Base-by-base conservation (phyloP, 2,888 invertebrate species). In the Pachydiplax longipennis region DNA sequence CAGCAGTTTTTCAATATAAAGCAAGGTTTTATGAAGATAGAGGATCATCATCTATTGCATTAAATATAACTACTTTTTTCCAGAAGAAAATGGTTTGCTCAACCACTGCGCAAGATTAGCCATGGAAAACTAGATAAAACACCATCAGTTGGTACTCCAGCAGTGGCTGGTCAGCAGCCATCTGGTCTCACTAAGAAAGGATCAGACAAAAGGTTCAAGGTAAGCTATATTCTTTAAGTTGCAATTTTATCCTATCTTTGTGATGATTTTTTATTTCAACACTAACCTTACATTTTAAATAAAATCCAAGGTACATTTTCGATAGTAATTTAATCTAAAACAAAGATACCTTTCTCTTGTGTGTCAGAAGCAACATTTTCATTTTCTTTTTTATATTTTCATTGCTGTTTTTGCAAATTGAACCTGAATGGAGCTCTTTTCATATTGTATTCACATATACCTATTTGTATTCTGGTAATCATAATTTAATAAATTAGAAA, bases 21-120 rank as follows among this genome's bases (percentile, higher is more conserved):
- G 35, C 0, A 25, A 25, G 10, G 18, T 65, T 37, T 61, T 22
- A 87, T 80, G 25, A 83, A 80, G 53, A 25, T 25, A 58, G 15
- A n/a, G n/a, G 65, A 90, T n/a, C 73, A 73, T 80, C 90, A 37
- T 15, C 31, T 91, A 80, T 35, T 91, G 40, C 61, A 90, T 53
- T 44, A 44, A 6, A 0, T 44, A 44, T 5, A 44, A 44, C 18
- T 53, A 1, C 1, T 53, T 48, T 82, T 92, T 92, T 93, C 92
- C 95, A 95, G 92, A 94, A 97, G 97, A 93, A 98, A 98, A 96
- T 98, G 98, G 97, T 95, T 99, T 94, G 97, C 98, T 91, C 98
- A 96, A 94, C 96, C 97, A 90, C 95, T 98, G 91, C 96, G 98
- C 92, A 99, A 99, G 94, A 95, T 97, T 92, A 98, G 98, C 92